phyloP scores from a whole-genome alignment of 2,888 invertebrate species.

The Mythimna lalbum region DNA sequence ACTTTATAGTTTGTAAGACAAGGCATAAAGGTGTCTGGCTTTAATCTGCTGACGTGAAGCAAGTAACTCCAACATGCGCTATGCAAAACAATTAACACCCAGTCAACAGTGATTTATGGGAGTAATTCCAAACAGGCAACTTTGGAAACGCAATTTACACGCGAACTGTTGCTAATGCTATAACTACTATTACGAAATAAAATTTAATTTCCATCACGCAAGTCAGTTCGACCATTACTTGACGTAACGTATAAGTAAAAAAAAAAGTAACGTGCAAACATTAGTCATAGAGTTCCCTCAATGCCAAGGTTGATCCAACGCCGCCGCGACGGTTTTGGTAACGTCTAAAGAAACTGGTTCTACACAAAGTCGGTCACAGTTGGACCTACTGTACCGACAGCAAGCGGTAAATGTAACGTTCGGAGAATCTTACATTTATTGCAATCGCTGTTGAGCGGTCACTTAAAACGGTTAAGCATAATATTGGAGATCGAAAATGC shows the following conservation, averaged over 20 bases:
- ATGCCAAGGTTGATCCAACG: constrained; percentile 84
- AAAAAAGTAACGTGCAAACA: constrained; percentile 66
- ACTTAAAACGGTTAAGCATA: constrained; percentile 59
- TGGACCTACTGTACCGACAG: constrained; percentile 46
- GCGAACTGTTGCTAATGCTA: constrained; percentile 57
- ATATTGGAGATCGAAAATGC: constrained; percentile 52
- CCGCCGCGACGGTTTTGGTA: constrained; percentile 71
- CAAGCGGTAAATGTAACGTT: constrained; percentile 71
- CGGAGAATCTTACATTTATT: constrained; percentile 60
- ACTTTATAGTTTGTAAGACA: constrained; percentile 16
- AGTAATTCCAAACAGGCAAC: constrained; percentile 40
- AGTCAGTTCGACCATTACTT: constrained; percentile 58
- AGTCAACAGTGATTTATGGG: constrained; percentile 51
- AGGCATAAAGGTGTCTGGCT: constrained; percentile 35
- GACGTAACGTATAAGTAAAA: constrained; percentile 65
- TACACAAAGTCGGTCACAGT: constrained; percentile 73
- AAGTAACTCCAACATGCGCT: constrained; percentile 19
- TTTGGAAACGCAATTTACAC: constrained; percentile 56
- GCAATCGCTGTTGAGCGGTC: constrained; percentile 55
- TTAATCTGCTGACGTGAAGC: constrained; percentile 26
- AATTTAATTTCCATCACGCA: constrained; percentile 68
- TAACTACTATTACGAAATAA: constrained; percentile 64
- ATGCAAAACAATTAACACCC: constrained; percentile 51
- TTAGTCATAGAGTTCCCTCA: constrained; percentile 83
- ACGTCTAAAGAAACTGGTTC: constrained; percentile 79